phyloP scores from a whole-genome alignment of 2,888 invertebrate genomes.

The Ferdinandea cuprea region DNA sequence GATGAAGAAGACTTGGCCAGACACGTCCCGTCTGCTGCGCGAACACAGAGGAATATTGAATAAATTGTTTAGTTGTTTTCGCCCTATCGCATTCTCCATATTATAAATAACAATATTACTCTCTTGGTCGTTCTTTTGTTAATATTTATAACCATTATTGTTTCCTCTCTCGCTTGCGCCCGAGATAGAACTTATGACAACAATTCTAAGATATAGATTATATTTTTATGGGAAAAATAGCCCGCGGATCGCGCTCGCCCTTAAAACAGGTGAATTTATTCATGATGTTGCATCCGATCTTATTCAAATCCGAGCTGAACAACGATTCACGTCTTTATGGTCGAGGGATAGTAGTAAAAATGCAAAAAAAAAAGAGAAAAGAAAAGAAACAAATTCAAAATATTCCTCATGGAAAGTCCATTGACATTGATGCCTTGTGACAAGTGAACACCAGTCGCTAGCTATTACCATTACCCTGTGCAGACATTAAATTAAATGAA shows the following conservation, averaged over 20 bases:
- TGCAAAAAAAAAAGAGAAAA: conserved; percentile 8
- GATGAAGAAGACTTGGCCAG: conserved; percentile 8
- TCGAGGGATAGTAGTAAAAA: not conserved
- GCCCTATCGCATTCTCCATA: conserved; percentile 22
- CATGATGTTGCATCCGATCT: conserved; percentile 54
- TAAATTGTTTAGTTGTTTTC: conserved; percentile 39
- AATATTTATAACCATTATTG: conserved; percentile 58
- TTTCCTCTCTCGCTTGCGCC: conserved; percentile 5
- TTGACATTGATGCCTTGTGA: conserved; percentile 73
- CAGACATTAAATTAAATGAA: conserved; percentile 16
- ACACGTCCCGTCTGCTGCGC: conserved; percentile 52
- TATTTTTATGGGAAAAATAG: conserved; percentile 23
- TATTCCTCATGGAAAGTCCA: conserved; percentile 62
- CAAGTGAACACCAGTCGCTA: conserved; percentile 61
- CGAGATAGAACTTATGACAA: conserved; percentile 38
- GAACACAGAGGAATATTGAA: conserved; percentile 56
- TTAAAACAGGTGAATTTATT: conserved; percentile 73
- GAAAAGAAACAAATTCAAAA: conserved; percentile 40
- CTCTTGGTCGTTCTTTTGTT: conserved; percentile 47
- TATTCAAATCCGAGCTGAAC: conserved; percentile 45
- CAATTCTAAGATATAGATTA: conserved; percentile 50
- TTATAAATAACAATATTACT: conserved; percentile 51
- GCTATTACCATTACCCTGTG: conserved; percentile 26
- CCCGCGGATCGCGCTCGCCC: conserved; percentile 17
- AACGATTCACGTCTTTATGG: not conserved